Evolutionary conservation across 1,140 invertebrate species (phyloP).

Genomic region (Drosophila ercepeae): DNA sequence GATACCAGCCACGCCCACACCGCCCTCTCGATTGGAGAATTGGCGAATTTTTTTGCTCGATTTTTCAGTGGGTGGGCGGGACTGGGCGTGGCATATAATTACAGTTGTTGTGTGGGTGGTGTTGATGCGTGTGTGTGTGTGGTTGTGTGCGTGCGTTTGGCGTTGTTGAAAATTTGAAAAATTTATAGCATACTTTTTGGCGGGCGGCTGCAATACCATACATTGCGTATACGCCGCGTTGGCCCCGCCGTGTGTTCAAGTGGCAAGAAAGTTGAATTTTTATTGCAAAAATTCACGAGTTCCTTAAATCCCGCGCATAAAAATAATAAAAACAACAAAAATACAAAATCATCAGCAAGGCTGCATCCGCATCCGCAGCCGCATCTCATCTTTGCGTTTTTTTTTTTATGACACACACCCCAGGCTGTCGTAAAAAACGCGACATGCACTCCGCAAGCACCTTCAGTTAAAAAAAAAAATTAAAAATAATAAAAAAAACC

Average conservation of each 20-base stretch:
- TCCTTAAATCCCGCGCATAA: conserved; percentile 47
- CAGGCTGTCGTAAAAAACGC: conserved; percentile 29
- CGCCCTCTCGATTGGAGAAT: conserved; percentile 17
- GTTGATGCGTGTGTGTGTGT: not conserved
- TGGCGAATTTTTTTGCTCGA: not conserved
- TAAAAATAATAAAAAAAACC: not conserved
- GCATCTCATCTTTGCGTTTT: not conserved
- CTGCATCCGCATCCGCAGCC: conserved; percentile 11
- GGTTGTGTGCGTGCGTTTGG: too few relatives aligned
- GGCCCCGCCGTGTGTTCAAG: conserved; percentile 3
- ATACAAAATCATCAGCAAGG: conserved; percentile 11
- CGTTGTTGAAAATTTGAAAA: conserved; percentile 19
- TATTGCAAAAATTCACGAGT: conserved; percentile 55
- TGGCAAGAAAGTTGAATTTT: conserved; percentile 50
- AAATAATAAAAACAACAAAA: not conserved
- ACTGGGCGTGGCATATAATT: conserved; percentile 37
- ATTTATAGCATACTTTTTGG: conserved; percentile 67
- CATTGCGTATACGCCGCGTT: conserved; percentile 50
- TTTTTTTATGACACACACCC: conserved; percentile 21
- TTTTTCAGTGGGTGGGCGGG: not conserved
- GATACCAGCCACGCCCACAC: conserved; percentile 23
- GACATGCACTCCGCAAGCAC: conserved; percentile 23
- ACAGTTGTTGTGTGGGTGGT: not conserved
- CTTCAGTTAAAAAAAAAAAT: not conserved
- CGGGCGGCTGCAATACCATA: conserved; percentile 29